A percentile compares a stretch with the other conserved stretches of the same genome.
Evolutionary conservation across 2,888 invertebrate species (phyloP).

Genomic region (Pyrgus malvae): DNA sequence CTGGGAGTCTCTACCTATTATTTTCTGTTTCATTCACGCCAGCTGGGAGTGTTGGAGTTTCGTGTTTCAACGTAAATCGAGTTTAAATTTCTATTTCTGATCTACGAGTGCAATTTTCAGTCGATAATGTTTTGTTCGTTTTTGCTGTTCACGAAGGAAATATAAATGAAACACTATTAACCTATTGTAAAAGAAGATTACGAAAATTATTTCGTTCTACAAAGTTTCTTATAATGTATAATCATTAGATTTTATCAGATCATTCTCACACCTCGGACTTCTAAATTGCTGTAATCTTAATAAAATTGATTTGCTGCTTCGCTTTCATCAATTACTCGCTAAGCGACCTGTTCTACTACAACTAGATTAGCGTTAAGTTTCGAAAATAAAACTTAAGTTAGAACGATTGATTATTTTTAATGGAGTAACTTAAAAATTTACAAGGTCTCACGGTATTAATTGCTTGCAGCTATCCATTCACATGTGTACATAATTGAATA

Average conservation of each 20-base stretch:
- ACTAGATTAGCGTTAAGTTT: not conserved
- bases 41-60: conserved; percentile 70
- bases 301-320: conserved; percentile 26
- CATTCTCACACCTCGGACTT: conserved; percentile 23
- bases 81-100: conserved; percentile 56
- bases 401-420: no score
- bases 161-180: not conserved
- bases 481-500: no score
- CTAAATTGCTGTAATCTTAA: conserved; percentile 24
- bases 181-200: conserved; percentile 1
- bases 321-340: conserved; percentile 20
- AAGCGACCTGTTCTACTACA: not conserved
- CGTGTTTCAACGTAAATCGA: conserved; percentile 71
- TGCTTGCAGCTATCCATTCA: no score
- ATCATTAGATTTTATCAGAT: conserved; percentile 23
- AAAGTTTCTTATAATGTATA: not conserved
- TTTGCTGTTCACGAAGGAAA: not conserved
- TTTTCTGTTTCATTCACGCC: conserved; percentile 68
- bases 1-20: conserved; percentile 62
- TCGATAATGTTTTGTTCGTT: conserved; percentile 5
- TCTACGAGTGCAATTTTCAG: conserved; percentile 3
- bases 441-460: no score
- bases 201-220: conserved; percentile 13
- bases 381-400: not conserved
- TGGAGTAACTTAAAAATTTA: no score